Conservation (phyloP, 2,888 invertebrate species). For the Pyrocoelia pectoralis region DNA sequence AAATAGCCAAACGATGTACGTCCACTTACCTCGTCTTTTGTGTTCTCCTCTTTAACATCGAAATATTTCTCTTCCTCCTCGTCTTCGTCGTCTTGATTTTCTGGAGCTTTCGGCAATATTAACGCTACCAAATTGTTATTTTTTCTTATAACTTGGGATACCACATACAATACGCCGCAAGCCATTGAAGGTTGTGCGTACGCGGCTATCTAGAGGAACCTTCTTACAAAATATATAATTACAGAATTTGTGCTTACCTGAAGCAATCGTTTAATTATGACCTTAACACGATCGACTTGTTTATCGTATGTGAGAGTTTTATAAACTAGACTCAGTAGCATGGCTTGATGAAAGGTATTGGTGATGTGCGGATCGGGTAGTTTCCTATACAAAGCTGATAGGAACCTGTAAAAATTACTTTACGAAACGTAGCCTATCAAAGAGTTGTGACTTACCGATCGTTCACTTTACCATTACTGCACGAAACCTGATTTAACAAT, state of each 20-base stretch:
- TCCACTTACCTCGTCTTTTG: background rate
- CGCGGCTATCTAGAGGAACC: constrained; percentile 65
- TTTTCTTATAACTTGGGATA: constrained; percentile 71
- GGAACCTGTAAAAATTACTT: constrained; percentile 68
- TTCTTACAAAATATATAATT: constrained; percentile 13
- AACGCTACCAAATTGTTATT: constrained; percentile 48
- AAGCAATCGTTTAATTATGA: constrained; percentile 86
- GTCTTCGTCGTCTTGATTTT: constrained; percentile 42
- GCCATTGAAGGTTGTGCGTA: constrained; percentile 79
- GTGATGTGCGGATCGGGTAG: constrained; percentile 78
- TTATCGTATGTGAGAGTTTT: constrained; percentile 84
- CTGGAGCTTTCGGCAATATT: constrained; percentile 39
- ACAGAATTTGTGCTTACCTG: constrained; percentile 63
- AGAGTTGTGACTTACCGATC: constrained; percentile 63
- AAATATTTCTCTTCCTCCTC: constrained; percentile 50
- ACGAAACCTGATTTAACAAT: constrained; percentile 71
- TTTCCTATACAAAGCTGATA: constrained; percentile 89
- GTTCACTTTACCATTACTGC: constrained; percentile 60
- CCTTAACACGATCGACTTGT: constrained; percentile 73
- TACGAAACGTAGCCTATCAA: background rate
- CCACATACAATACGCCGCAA: constrained; percentile 82
- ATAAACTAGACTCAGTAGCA: constrained; percentile 87
- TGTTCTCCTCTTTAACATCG: constrained; percentile 46
- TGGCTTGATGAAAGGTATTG: constrained; percentile 74
- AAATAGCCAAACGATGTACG: too few species aligned